Conservation (phyloP, 2,113 vertebrate species). For the Trinectes maculatus region DNA sequence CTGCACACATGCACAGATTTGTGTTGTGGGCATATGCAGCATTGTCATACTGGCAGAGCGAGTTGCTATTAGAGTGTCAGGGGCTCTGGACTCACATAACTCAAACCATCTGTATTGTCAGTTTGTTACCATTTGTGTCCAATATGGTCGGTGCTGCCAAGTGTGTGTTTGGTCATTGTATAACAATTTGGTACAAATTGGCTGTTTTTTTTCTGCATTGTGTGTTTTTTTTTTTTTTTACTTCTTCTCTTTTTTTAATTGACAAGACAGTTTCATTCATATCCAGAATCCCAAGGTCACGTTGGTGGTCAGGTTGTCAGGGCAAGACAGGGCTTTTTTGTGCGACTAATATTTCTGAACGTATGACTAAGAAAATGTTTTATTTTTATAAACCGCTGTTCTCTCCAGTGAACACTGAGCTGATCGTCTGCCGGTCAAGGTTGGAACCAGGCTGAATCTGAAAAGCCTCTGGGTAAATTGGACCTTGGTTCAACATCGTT, state of each 20-base stretch:
- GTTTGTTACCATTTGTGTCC: slow-evolving; percentile 12
- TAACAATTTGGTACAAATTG: not conserved
- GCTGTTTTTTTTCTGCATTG: too few species aligned
- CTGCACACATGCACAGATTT: too few species aligned
- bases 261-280: not conserved
- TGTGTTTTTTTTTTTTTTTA: too few species aligned
- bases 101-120: slow-evolving; percentile 5
- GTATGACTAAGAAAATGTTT: too few species aligned
- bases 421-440: not conserved
- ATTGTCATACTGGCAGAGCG: not conserved
- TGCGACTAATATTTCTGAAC: too few species aligned
- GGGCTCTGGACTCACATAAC: not conserved
- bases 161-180: slow-evolving; percentile 11
- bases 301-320: too few species aligned
- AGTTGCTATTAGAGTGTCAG: not conserved
- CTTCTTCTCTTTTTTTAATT: not conserved
- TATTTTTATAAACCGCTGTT: too few species aligned
- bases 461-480: not conserved
- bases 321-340: too few species aligned
- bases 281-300: too few species aligned
- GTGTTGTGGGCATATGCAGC: slow-evolving; percentile 3
- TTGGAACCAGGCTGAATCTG: not conserved
- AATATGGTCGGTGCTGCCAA: slow-evolving; percentile 6
- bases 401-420: too few species aligned
- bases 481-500: not conserved